phyloP scores from a whole-genome alignment of 1,140 invertebrate genomes.

The Zaprionus africanus region DNA sequence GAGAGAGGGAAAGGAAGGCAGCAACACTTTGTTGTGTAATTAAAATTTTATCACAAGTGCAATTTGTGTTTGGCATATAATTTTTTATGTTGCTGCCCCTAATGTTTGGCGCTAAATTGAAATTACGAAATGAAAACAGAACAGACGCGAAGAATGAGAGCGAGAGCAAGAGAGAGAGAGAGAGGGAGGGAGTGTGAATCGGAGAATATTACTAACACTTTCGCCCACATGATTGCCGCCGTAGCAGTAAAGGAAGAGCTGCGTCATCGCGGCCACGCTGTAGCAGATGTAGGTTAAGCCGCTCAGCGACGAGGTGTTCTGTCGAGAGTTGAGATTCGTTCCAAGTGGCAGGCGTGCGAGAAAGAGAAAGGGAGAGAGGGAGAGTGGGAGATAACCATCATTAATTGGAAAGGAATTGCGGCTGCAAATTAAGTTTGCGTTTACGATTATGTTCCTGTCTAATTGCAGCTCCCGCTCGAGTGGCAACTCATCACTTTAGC shows the following conservation, averaged over 20 bases:
- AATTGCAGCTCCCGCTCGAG: slow-evolving; percentile 13
- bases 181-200: slow-evolving; percentile 2
- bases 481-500: slow-evolving; percentile 6
- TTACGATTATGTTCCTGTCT: neutral
- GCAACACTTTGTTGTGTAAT: slow-evolving; percentile 68
- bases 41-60: slow-evolving; percentile 79
- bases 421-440: slow-evolving; percentile 5
- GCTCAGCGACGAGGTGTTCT: slow-evolving; percentile 78
- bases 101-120: slow-evolving; percentile 69
- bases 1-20: neutral
- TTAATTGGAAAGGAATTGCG: slow-evolving; percentile 55
- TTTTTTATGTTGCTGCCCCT: slow-evolving; percentile 64
- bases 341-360: neutral
- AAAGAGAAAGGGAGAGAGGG: slow-evolving; percentile 13
- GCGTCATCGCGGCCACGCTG: slow-evolving; percentile 71
- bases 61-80: slow-evolving; percentile 69
- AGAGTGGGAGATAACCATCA: slow-evolving; percentile 17
- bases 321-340: neutral
- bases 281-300: slow-evolving; percentile 81
- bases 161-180: slow-evolving; percentile 4
- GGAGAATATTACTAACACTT: slow-evolving; percentile 63
- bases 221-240: slow-evolving; percentile 79
- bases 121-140: slow-evolving; percentile 56
- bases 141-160: slow-evolving; percentile 19
- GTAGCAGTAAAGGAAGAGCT: slow-evolving; percentile 76